Evolutionary conservation across 1,140 invertebrate genomes (phyloP).

Genomic region (Magallana angulata): DNA sequence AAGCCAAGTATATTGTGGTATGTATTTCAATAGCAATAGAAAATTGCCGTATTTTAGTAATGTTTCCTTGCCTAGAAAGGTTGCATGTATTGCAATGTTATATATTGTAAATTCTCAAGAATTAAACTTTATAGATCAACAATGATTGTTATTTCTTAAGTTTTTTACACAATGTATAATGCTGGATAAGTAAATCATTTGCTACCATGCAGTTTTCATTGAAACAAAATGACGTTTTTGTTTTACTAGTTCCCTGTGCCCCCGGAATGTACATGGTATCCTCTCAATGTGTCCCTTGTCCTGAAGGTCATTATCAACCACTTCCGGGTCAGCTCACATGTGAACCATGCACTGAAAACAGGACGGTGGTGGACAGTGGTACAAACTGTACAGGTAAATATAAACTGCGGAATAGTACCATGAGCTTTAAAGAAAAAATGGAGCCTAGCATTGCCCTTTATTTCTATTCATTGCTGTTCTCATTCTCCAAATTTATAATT

Average conservation of each 20-base stretch:
- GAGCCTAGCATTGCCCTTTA: not conserved
- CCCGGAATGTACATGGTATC: slow-evolving; percentile 15
- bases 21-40: not conserved
- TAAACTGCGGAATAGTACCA: no score
- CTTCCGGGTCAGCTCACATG: slow-evolving; percentile 2
- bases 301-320: not conserved
- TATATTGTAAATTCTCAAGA: no score
- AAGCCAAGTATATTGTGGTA: not conserved
- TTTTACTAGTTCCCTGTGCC: not conserved
- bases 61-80: no score
- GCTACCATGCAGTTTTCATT: no score
- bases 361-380: not conserved
- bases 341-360: not conserved
- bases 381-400: slow-evolving; percentile 7
- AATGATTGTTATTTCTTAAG: no score
- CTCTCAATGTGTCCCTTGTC: not conserved
- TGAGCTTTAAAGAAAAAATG: no score
- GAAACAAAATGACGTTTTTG: not conserved
- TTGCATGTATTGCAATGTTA: no score
- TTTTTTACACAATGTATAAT: no score
- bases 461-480: no score
- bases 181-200: no score
- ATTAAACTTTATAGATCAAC: no score
- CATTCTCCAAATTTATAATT: no score
- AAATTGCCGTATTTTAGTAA: not conserved